Conservation (phyloP, 2,888 invertebrate species). For the Bibio marci region DNA sequence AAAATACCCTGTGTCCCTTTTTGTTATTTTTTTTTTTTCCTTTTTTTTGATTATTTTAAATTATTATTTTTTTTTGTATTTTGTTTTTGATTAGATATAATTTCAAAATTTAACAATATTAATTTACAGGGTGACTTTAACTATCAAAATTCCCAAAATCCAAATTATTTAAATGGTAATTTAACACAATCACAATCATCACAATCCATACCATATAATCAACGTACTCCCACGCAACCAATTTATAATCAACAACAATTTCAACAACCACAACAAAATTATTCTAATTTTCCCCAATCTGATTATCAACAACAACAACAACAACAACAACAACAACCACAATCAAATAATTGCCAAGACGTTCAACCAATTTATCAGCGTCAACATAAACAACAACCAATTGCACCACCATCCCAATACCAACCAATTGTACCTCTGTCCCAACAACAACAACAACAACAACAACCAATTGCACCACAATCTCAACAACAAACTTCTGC, state of each 20-base stretch:
- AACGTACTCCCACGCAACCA: constrained; percentile 21
- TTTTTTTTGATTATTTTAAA: too few species aligned
- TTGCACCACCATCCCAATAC: neutral
- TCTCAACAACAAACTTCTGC: too few species aligned
- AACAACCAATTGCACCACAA: too few species aligned
- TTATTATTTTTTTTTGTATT: too few species aligned
- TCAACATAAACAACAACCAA: neutral
- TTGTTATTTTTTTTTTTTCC: too few species aligned
- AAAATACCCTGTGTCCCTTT: too few species aligned
- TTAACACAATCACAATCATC: neutral
- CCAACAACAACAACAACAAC: too few species aligned
- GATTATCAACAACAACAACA: constrained; percentile 4
- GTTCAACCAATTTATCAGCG: constrained; percentile 4
- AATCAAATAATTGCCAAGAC: too few species aligned
- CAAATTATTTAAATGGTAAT: constrained; percentile 28
- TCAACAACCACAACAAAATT: constrained; percentile 10
- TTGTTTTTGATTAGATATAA: constrained; percentile 7
- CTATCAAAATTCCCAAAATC: constrained; percentile 23
- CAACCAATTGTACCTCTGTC: too few species aligned
- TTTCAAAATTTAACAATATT: constrained; percentile 8
- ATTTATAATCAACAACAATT: constrained; percentile 4
- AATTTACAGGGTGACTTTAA: constrained; percentile 18
- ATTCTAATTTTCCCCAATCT: neutral
- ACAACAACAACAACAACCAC: too few species aligned
- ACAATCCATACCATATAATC: constrained; percentile 14